Evolutionary conservation across 2,888 invertebrate genomes (phyloP), one percentile per base, ranked within the genome.

Genomic region (Eucriotettix oculatus): DNA sequence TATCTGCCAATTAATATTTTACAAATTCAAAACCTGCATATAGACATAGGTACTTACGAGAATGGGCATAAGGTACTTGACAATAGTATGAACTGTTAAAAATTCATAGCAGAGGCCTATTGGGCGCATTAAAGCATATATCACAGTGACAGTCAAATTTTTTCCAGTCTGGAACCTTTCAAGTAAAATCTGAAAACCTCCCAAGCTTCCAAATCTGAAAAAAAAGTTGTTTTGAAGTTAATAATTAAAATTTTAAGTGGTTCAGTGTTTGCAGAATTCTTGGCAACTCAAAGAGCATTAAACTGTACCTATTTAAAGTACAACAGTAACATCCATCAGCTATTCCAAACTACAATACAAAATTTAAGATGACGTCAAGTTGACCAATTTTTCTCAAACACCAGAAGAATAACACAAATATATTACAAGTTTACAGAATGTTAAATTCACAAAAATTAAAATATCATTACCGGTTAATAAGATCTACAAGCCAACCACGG

Each of bases 401-500:
- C n/a, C n/a, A n/a, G n/a, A 5, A 29, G 2, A 29, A 29, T 29
- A 29, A 29, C 2, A 7, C 29, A 29, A 29, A 29, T 29, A 29
- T 2, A 5, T 29, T 29, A 29, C 7, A 29, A 5, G 29, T 29
- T 29, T 48, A 48, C 48, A 48, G 48, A 12, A 2, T 3, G 48
- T 48, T 12, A 14, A 48, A 48, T 7, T 14, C n/a, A n/a, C 48
- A 48, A 48, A 12, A 48, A 48, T 14, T 14, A n/a, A 48, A 48
- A 5, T 48, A 48, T n/a, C 9, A 48, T 48, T 14, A 48, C 48
- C 48, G 48, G 12, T 48, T 48, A 48, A 48, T 48, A 48, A 14
- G n/a, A 79, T 97, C 95, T 63, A 96, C 94, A 65, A 97, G 83
- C 96, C 96, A 97, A 61, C 96, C 96, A 66, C 91, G 83, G 14